Evolutionary conservation across 2,888 invertebrate genomes (phyloP).

Genomic region (Junonia oenone): DNA sequence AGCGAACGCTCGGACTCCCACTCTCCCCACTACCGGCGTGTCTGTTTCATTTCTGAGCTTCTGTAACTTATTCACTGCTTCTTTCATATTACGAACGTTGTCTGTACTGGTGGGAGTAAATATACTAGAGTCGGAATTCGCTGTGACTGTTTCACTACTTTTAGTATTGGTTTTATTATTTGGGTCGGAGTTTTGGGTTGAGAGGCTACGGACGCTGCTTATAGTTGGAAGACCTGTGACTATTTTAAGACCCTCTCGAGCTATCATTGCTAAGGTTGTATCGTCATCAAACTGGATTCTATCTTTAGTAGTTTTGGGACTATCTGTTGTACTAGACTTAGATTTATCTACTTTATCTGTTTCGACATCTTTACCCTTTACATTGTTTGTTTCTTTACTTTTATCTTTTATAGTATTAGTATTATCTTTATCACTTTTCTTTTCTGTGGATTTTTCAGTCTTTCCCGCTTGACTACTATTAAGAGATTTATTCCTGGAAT

Average conservation of each 20-base stretch:
- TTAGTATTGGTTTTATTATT: constrained; percentile 28
- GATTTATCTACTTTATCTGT: constrained; percentile 24
- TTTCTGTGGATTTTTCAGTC: constrained; percentile 21
- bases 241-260: constrained; percentile 37
- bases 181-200: constrained; percentile 34
- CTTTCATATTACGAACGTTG: constrained; percentile 47
- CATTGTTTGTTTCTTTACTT: constrained; percentile 20
- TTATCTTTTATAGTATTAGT: constrained; percentile 31
- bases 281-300: constrained; percentile 51
- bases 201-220: constrained; percentile 55
- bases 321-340: constrained; percentile 28
- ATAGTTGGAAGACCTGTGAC: constrained; percentile 52
- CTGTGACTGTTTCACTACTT: constrained; percentile 43
- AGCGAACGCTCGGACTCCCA: constrained; percentile 67
- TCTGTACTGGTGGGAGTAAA: constrained; percentile 54
- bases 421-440: constrained; percentile 35
- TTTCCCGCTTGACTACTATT: constrained; percentile 33
- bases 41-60: constrained; percentile 44
- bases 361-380: constrained; percentile 23
- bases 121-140: constrained; percentile 43
- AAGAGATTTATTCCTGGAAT: constrained; percentile 47
- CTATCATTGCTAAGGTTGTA: constrained; percentile 47
- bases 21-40: constrained; percentile 47
- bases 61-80: constrained; percentile 50
- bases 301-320: constrained; percentile 41